Percentiles rank a stretch among this genome's conserved stretches.
Evolutionary conservation across 2,113 vertebrate genomes (phyloP).

Genomic region (Suncus etruscus): DNA sequence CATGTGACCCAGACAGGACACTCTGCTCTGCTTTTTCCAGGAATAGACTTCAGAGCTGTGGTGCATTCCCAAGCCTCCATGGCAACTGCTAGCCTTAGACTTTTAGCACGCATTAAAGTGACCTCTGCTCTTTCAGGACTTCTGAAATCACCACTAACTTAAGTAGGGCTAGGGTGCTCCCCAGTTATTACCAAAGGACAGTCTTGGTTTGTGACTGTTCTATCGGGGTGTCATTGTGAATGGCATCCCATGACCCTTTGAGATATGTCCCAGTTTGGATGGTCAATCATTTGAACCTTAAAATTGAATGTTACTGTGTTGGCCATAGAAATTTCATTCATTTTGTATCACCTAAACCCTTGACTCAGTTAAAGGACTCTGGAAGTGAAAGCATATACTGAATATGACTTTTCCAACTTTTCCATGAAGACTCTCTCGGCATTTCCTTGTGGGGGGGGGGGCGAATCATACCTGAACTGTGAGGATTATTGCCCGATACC

Average conservation of each 20-base stretch:
- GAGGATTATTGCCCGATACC: neutral
- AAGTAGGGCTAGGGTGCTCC: neutral
- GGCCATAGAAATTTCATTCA: neutral
- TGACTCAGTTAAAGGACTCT: neutral
- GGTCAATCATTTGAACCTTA: neutral
- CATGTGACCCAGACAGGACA: neutral
- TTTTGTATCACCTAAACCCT: no score
- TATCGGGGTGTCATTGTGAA: neutral
- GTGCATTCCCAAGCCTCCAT: neutral
- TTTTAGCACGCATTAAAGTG: neutral
- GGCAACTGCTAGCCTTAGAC: neutral
- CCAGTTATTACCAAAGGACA: neutral
- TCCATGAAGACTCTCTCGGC: no score
- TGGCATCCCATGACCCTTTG: neutral
- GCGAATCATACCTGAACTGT: neutral
- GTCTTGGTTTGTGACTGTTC: neutral
- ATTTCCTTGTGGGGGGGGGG: neutral
- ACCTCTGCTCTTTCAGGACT: accelerated
- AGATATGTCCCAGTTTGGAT: conserved; percentile 30
- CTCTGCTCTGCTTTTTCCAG: neutral
- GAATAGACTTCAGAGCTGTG: neutral
- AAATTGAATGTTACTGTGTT: neutral
- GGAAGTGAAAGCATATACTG: neutral
- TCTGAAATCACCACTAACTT: neutral
- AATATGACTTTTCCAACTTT: neutral